phyloP scores from a whole-genome alignment of 2,113 vertebrate genomes.

The Malurus elegans region DNA sequence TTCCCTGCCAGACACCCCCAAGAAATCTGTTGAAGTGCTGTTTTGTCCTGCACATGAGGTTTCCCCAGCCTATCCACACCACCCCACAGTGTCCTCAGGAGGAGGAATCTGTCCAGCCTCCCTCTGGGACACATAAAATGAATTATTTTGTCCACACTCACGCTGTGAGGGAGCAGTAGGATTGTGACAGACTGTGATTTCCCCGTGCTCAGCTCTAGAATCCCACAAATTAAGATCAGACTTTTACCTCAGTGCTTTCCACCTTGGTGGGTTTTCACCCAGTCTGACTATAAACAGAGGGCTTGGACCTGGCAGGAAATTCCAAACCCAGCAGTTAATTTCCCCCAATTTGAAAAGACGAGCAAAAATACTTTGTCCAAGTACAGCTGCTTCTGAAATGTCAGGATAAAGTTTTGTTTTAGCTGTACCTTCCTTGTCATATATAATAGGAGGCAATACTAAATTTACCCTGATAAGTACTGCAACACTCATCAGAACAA shows the following conservation, averaged over 20 bases:
- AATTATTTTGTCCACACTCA: background rate
- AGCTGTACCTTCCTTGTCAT: background rate
- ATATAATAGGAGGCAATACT: background rate
- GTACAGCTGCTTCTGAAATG: background rate
- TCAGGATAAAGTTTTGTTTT: background rate
- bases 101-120: background rate
- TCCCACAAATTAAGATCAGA: slow-evolving; percentile 29
- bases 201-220: background rate
- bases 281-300: background rate
- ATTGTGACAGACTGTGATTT: background rate
- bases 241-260: slow-evolving; percentile 15
- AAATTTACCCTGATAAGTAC: background rate
- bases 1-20: background rate
- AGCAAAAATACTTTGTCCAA: background rate
- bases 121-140: background rate
- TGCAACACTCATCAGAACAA: background rate
- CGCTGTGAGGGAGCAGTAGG: background rate
- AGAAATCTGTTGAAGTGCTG: background rate
- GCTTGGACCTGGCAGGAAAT: background rate
- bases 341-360: background rate
- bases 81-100: background rate
- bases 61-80: background rate
- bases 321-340: background rate
- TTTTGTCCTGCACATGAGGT: background rate
- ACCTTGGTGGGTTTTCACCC: background rate